Percentiles rank a stretch among this genome's conserved stretches.
Evolutionary conservation across 1,140 invertebrate genomes (phyloP).

Genomic region (Solen grandis): DNA sequence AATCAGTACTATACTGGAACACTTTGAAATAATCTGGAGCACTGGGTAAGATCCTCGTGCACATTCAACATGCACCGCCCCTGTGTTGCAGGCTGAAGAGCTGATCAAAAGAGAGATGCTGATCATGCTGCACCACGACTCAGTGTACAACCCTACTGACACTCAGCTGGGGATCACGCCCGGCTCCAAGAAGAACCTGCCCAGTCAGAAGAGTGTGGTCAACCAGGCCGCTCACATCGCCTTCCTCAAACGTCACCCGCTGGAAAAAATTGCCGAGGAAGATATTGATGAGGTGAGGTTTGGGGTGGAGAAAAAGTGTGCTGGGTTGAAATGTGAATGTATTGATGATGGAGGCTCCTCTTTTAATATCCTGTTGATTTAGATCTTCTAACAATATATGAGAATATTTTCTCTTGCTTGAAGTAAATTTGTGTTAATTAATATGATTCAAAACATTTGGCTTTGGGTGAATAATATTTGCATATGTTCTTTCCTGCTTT

Average conservation of each 20-base stretch:
- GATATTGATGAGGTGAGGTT: conserved; percentile 85
- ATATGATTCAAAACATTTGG: too few species aligned
- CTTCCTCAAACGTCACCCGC: conserved; percentile 93
- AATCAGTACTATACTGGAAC: too few species aligned
- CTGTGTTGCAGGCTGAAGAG: conserved; percentile 91
- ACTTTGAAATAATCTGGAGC: too few species aligned
- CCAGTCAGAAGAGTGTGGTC: conserved; percentile 77
- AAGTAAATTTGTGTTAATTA: too few species aligned
- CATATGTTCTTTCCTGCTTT: too few species aligned
- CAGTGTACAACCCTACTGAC: conserved; percentile 81
- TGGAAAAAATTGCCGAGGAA: conserved; percentile 87
- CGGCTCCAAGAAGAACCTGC: conserved; percentile 76
- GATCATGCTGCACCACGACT: conserved; percentile 95
- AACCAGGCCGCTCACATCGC: conserved; percentile 87
- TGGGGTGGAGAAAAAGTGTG: background rate
- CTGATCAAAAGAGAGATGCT: conserved; percentile 98
- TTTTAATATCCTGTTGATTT: too few species aligned
- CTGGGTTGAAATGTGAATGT: conserved; percentile 60
- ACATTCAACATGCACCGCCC: too few species aligned
- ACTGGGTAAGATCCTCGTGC: too few species aligned
- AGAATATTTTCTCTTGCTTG: too few species aligned
- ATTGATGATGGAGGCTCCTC: too few species aligned
- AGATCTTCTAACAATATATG: too few species aligned
- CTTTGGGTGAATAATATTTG: too few species aligned
- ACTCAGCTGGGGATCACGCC: conserved; percentile 74